These are phyloP conservation scores for Oscheius onirici DNA, from an alignment of 2,888 invertebrate genomes.

Conservation along the genomic window DNA sequence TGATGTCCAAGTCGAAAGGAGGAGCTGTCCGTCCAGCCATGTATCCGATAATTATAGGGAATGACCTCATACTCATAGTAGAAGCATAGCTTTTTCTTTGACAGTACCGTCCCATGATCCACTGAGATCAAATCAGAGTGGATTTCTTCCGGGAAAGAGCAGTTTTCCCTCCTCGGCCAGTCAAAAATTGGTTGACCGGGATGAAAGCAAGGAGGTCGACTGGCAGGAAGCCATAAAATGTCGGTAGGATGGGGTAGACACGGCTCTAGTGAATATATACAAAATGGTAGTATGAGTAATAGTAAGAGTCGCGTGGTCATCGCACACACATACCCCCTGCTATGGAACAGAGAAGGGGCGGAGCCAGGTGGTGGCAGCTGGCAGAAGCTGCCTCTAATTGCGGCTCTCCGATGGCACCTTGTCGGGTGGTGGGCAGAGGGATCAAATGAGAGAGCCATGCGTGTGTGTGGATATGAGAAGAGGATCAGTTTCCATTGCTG, in stretches of 20 bases:
- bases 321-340: conserved; percentile 26
- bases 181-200: conserved; percentile 61
- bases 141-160: conserved; percentile 32
- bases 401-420: conserved; percentile 28
- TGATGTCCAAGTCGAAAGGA: conserved; percentile 43
- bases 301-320: conserved; percentile 24
- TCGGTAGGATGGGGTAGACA: conserved; percentile 32
- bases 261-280: background rate
- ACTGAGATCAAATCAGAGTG: conserved; percentile 48
- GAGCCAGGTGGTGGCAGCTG: conserved; percentile 29
- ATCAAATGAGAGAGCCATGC: background rate
- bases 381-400: conserved; percentile 31
- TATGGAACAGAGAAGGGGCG: conserved; percentile 19
- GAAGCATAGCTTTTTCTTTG: conserved; percentile 45
- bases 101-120: conserved; percentile 48
- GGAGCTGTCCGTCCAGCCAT: background rate
- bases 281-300: background rate
- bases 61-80: conserved; percentile 38
- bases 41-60: conserved; percentile 24
- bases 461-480: no score
- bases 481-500: background rate
- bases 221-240: conserved; percentile 49
- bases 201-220: conserved; percentile 61
- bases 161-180: conserved; percentile 44
- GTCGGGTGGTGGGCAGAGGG: conserved; percentile 1